These are phyloP conservation scores for Ailurus styani DNA, from an alignment of 2,113 vertebrate genomes.

Conservation along the genomic window DNA sequence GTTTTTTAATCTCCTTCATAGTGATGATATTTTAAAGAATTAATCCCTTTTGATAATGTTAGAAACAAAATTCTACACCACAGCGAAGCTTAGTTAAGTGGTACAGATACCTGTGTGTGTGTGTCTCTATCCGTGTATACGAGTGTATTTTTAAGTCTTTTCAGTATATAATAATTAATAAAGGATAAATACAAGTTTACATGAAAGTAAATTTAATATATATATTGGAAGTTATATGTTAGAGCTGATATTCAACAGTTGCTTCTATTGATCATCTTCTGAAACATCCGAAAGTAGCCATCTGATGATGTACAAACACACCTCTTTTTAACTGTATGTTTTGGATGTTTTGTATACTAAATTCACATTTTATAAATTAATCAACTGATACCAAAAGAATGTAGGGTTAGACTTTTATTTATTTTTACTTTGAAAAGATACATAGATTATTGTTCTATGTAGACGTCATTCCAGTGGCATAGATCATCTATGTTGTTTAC, in stretches of 20 bases:
- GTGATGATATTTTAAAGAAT: conserved; percentile 17
- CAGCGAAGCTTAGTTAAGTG: background rate
- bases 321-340: background rate
- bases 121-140: background rate
- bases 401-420: background rate
- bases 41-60: background rate
- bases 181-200: background rate
- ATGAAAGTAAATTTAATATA: background rate
- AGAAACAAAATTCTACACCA: background rate
- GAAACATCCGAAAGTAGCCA: conserved; percentile 4
- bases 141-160: background rate
- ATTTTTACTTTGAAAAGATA: background rate
- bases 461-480: background rate
- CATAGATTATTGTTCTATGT: background rate
- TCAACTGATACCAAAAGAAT: background rate
- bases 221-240: background rate
- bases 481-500: background rate
- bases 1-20: background rate
- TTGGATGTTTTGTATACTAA: background rate
- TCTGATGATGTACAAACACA: background rate
- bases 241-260: background rate
- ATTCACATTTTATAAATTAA: background rate
- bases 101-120: background rate
- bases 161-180: background rate
- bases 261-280: background rate